Base-by-base conservation (phyloP, 2,888 invertebrate genomes). In the Xestoiulus laeticollis region DNA sequence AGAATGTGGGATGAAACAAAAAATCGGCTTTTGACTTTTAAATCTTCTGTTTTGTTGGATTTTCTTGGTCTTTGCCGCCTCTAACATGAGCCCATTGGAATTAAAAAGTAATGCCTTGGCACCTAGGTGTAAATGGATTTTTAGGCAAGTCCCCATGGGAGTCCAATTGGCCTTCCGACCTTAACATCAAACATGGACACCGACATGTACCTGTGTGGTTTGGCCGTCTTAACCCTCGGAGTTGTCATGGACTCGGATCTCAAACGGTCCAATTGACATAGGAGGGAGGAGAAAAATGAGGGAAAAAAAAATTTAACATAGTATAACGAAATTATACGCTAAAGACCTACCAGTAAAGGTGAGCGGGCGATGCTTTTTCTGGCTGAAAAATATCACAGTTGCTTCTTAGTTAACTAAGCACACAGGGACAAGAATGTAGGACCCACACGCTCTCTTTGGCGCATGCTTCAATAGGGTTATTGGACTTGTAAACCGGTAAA, bases 41-140 rank as follows among this genome's bases (percentile, higher is more conserved):
- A 48, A 48, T 48, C 38, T 38, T 48, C 48, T 48, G 48, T 48
- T 48, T 48, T 19, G 14, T 48, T n/a, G 14, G 14, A 48, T 48
- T 48, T 48, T 48, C 48, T 48, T 48, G 48, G 48, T 48, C 48
- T 48, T 48, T 48, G 48, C 48, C 48, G 48, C 48, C 48, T 48
- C 48, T 19, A 48, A 12, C 48, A 48, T 48, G 48, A 48, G 48
- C 48, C 48, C 48, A 48, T 48, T 48, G 48, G 48, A 48, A 48
- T 48, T 48, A 48, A 22, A 85, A 22, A 85, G 26, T 82, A 32
- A 85, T 33, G 12, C 85, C 85, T 85, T 86, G 44, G 48, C 86
- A 86, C 86, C 86, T 86, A 86, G 38, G 26, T 86, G 86, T 48
- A 86, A 86, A 86, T 86, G 86, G 86, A 86, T 86, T 86, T 86